Percentiles rank a stretch among this genome's conserved stretches.
phyloP scores from a whole-genome alignment of 2,888 invertebrate genomes.

The Lasioglossum vierecki region DNA sequence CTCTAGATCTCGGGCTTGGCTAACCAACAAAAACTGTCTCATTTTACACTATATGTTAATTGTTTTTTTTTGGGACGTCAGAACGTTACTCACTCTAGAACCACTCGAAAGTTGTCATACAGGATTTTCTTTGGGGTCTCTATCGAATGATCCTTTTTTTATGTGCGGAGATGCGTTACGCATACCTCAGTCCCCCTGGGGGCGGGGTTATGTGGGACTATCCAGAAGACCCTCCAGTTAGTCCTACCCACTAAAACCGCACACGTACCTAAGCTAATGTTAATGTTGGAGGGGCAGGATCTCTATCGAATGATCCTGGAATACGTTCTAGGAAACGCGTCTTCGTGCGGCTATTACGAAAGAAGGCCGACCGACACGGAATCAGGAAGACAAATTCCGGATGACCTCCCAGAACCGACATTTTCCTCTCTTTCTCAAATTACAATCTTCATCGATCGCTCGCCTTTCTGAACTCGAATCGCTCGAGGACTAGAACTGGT shows the following conservation, averaged over 20 bases:
- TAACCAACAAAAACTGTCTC: neutral
- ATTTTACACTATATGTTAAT: neutral
- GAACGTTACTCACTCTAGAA: neutral
- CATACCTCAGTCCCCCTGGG: too few species aligned
- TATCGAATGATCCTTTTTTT: too few species aligned
- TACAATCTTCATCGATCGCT: conserved; percentile 12
- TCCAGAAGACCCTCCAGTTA: too few species aligned
- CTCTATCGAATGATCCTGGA: neutral
- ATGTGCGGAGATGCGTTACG: too few species aligned
- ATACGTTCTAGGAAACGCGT: conserved; percentile 21
- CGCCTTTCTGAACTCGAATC: neutral
- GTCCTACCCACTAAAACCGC: too few species aligned
- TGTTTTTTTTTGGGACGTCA: neutral
- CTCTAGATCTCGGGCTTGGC: neutral
- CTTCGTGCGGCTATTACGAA: conserved; percentile 41
- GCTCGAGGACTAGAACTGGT: neutral
- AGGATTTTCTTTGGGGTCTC: neutral
- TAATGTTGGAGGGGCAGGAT: too few species aligned
- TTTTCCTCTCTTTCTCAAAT: neutral
- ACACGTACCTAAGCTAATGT: too few species aligned
- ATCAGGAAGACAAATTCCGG: conserved; percentile 64
- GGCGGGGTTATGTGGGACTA: too few species aligned
- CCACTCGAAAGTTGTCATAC: too few species aligned
- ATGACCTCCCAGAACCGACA: conserved; percentile 22
- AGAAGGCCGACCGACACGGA: conserved; percentile 58